Percentiles rank a stretch among this genome's conserved stretches.
These are phyloP conservation scores for Plebejus melissa DNA, from an alignment of 2,888 invertebrate genomes.

Conservation along the genomic window DNA sequence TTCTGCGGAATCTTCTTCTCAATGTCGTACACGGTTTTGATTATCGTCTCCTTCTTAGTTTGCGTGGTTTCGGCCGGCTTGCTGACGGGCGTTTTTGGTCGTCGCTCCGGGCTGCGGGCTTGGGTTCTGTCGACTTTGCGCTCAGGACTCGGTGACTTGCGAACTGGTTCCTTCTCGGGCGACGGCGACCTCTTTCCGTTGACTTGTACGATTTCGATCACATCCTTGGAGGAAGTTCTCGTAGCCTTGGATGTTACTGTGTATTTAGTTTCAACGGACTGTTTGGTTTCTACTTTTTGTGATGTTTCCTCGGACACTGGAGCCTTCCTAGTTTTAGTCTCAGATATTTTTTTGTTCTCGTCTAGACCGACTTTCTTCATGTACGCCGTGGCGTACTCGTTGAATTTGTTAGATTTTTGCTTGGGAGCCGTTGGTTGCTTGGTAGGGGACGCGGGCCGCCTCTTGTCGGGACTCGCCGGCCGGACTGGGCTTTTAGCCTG, in stretches of 20 bases:
- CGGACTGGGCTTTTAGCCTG: slow-evolving; percentile 54
- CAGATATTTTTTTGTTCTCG: slow-evolving; percentile 54
- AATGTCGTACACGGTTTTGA: slow-evolving; percentile 55
- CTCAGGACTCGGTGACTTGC: slow-evolving; percentile 38
- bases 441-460: slow-evolving; percentile 58
- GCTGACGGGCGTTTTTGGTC: slow-evolving; percentile 58
- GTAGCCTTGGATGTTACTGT: slow-evolving; percentile 46
- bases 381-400: slow-evolving; percentile 71
- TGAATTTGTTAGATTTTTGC: slow-evolving; percentile 63
- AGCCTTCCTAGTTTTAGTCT: slow-evolving; percentile 43
- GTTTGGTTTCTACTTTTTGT: slow-evolving; percentile 39
- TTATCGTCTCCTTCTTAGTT: slow-evolving; percentile 53
- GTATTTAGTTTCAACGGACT: slow-evolving; percentile 45
- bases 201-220: slow-evolving; percentile 50
- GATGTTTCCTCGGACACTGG: slow-evolving; percentile 34
- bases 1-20: slow-evolving; percentile 57
- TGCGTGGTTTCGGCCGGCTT: slow-evolving; percentile 45
- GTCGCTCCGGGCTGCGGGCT: slow-evolving; percentile 33
- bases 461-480: slow-evolving; percentile 65
- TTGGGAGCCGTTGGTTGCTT: slow-evolving; percentile 49
- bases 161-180: slow-evolving; percentile 45
- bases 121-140: slow-evolving; percentile 31
- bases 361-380: slow-evolving; percentile 70
- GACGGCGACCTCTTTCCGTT: slow-evolving; percentile 63
- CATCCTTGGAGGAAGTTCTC: slow-evolving; percentile 56